A percentile compares a stretch with the other conserved stretches of the same genome.
phyloP scores from a whole-genome alignment of 1,140 invertebrate species.

The Drosophila ogumai region DNA sequence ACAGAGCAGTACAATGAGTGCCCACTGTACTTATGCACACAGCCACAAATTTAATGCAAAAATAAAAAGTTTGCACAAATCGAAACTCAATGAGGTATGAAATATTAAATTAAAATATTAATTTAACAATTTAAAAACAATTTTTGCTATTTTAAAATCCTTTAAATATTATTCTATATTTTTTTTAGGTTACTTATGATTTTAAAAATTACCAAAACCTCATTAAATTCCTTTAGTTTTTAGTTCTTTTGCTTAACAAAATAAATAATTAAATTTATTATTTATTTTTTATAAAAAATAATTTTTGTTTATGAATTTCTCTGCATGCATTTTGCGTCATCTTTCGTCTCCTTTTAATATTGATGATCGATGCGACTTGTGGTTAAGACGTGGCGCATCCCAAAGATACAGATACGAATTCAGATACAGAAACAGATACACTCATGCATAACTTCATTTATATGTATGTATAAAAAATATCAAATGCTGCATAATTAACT shows the following conservation, averaged over 20 bases:
- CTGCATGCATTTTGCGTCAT: constrained; percentile 1
- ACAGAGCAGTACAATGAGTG: constrained; percentile 20
- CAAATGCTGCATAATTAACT: constrained; percentile 23
- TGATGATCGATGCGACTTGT: constrained; percentile 70
- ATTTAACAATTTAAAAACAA: neutral
- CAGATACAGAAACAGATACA: constrained; percentile 4
- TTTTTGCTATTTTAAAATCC: neutral
- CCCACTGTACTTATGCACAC: constrained; percentile 36
- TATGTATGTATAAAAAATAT: constrained; percentile 15
- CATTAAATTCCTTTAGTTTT: neutral
- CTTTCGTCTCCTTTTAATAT: constrained; percentile 45
- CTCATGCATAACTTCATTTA: neutral
- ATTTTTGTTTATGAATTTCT: neutral
- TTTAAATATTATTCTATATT: no score
- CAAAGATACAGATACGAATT: constrained; percentile 8
- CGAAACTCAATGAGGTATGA: neutral
- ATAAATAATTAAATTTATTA: neutral
- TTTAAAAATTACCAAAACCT: neutral
- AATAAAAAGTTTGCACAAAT: constrained; percentile 19
- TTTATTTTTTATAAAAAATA: neutral
- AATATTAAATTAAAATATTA: neutral
- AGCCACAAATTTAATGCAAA: constrained; percentile 5
- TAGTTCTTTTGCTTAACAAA: neutral
- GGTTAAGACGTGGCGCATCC: constrained; percentile 53
- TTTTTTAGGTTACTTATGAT: no score